A percentile compares a stretch with the other conserved stretches of the same genome.
Evolutionary conservation across 2,888 invertebrate genomes (phyloP).

Genomic region (Heterodera filipjevi): DNA sequence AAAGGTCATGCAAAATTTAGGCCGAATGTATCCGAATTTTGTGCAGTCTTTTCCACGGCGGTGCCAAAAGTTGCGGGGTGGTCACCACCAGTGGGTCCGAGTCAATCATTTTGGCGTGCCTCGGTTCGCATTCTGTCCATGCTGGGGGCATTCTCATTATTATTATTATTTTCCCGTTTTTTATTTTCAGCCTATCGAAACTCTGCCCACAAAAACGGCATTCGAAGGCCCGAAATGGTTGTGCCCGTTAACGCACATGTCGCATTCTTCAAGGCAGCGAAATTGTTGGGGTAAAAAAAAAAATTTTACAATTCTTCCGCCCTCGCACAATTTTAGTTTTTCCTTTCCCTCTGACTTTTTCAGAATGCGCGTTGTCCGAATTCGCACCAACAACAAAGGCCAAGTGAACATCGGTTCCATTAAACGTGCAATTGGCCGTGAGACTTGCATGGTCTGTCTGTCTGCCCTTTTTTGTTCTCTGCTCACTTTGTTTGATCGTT

Average conservation of each 20-base stretch:
- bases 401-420: constrained; percentile 65
- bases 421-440: constrained; percentile 54
- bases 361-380: constrained; percentile 76
- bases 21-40: constrained; percentile 77
- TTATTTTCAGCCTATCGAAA: constrained; percentile 72
- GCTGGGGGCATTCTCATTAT: background rate
- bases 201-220: constrained; percentile 78
- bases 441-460: constrained; percentile 56
- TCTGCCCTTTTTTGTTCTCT: background rate
- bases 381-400: constrained; percentile 72
- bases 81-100: constrained; percentile 97
- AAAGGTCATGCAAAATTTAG: constrained; percentile 42
- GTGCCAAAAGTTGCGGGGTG: constrained; percentile 74
- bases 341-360: background rate
- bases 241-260: constrained; percentile 87
- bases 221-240: constrained; percentile 86
- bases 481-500: background rate
- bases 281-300: constrained; percentile 72
- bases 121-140: constrained; percentile 67
- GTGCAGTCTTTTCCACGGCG: constrained; percentile 81
- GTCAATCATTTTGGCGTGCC: constrained; percentile 93
- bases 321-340: too few relatives aligned
- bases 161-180: background rate
- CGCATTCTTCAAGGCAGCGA: constrained; percentile 85
- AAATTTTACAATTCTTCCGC: background rate